phyloP scores from a whole-genome alignment of 2,888 invertebrate species.

The Thysanoteuthis rhombus region DNA sequence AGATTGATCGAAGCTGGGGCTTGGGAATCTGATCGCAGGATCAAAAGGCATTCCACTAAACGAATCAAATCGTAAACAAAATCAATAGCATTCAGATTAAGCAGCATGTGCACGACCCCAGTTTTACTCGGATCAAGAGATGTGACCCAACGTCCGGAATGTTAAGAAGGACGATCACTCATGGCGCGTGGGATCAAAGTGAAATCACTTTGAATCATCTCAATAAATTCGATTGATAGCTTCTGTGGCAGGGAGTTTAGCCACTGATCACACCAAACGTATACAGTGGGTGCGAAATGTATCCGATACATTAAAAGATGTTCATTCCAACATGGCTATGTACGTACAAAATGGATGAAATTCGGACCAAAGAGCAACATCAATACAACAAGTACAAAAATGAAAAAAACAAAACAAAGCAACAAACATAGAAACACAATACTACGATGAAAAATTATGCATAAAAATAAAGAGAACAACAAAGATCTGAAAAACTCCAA shows the following conservation, averaged over 20 bases:
- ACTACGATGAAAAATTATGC: no score
- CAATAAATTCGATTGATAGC: neutral
- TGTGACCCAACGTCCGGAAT: neutral
- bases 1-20: neutral
- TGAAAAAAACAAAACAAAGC: no score
- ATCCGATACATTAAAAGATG: no score
- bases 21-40: neutral
- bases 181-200: neutral
- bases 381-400: no score
- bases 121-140: neutral
- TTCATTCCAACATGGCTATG: no score
- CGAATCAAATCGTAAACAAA: neutral
- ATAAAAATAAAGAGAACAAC: no score
- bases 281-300: no score
- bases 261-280: neutral
- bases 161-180: neutral
- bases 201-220: neutral
- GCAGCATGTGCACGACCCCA: neutral
- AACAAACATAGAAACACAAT: no score
- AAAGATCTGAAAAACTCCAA: no score
- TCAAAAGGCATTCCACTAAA: neutral
- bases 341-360: no score
- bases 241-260: neutral
- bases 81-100: neutral
- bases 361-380: no score